Percentiles rank a stretch among this genome's conserved stretches.
These are phyloP conservation scores for Sminthurides aquaticus DNA, from an alignment of 2,888 invertebrate species.

Conservation along the genomic window DNA sequence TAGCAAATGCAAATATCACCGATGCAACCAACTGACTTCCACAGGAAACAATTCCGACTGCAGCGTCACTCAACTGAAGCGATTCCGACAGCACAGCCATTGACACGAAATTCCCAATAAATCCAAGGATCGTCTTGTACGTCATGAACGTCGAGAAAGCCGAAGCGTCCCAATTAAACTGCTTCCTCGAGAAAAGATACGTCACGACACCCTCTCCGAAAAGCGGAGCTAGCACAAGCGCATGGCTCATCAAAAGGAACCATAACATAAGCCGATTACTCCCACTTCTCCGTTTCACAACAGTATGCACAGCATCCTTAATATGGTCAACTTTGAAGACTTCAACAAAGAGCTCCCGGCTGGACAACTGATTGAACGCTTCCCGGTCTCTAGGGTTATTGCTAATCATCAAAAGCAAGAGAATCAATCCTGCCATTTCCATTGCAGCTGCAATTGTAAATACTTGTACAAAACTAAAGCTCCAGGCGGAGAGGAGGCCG, in stretches of 20 bases:
- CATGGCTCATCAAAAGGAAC: constrained; percentile 57
- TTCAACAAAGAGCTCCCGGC: constrained; percentile 27
- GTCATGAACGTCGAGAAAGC: constrained; percentile 29
- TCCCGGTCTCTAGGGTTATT: constrained; percentile 27
- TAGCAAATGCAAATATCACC: constrained; percentile 26
- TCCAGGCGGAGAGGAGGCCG: constrained; percentile 60
- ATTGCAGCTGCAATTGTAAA: constrained; percentile 45
- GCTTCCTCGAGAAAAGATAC: constrained; percentile 72
- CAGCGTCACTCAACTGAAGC: constrained; percentile 29
- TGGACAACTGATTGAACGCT: constrained; percentile 28
- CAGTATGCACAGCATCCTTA: constrained; percentile 55
- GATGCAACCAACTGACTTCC: constrained; percentile 20
- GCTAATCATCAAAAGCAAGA: constrained; percentile 43
- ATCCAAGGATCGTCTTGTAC: constrained; percentile 37
- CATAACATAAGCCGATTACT: constrained; percentile 58
- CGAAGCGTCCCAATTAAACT: constrained; percentile 76
- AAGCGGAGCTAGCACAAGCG: constrained; percentile 31
- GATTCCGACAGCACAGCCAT: constrained; percentile 33
- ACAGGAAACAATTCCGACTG: constrained; percentile 31
- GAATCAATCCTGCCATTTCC: constrained; percentile 45
- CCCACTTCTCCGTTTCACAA: constrained; percentile 55
- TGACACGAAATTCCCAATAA: constrained; percentile 37
- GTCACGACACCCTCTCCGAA: constrained; percentile 51
- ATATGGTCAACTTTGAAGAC: constrained; percentile 35
- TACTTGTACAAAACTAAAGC: constrained; percentile 44